A percentile compares a stretch with the other conserved stretches of the same genome.
phyloP scores from a whole-genome alignment of 2,113 vertebrate genomes.

The Antennarius striatus region DNA sequence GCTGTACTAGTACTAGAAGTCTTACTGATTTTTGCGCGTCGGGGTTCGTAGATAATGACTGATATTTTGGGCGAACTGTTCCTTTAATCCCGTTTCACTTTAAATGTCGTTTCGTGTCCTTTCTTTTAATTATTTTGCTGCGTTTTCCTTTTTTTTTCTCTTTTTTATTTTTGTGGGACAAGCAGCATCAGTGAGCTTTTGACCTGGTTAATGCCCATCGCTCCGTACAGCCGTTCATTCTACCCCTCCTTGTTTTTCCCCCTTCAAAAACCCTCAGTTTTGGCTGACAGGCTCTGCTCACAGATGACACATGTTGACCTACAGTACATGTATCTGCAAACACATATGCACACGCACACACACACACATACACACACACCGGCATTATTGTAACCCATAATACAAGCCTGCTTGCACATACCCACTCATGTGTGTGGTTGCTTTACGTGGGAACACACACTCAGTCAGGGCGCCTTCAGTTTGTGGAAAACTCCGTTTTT shows the following conservation, averaged over 20 bases:
- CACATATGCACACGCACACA: neutral
- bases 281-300: slow-evolving; percentile 29
- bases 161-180: slow-evolving; percentile 14
- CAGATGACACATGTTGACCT: slow-evolving; percentile 66
- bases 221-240: slow-evolving; percentile 14
- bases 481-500: slow-evolving; percentile 1
- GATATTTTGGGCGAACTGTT: no score
- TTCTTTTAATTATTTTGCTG: no score
- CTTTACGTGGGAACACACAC: slow-evolving; percentile 8
- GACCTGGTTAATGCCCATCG: slow-evolving; percentile 4
- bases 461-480: neutral
- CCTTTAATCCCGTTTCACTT: no score
- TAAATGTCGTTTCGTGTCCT: no score
- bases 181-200: slow-evolving; percentile 18
- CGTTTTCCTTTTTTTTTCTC: no score
- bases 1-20: no score
- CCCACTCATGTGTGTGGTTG: slow-evolving; percentile 11
- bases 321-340: neutral
- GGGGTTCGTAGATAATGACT: no score
- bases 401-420: slow-evolving; percentile 12
- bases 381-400: slow-evolving; percentile 38
- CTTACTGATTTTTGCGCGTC: no score
- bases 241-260: slow-evolving; percentile 2
- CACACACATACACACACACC: slow-evolving; percentile 1
- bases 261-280: slow-evolving; percentile 23